Evolutionary conservation across 2,888 invertebrate genomes (phyloP).

Genomic region (Sinodicranocentrus sp.): DNA sequence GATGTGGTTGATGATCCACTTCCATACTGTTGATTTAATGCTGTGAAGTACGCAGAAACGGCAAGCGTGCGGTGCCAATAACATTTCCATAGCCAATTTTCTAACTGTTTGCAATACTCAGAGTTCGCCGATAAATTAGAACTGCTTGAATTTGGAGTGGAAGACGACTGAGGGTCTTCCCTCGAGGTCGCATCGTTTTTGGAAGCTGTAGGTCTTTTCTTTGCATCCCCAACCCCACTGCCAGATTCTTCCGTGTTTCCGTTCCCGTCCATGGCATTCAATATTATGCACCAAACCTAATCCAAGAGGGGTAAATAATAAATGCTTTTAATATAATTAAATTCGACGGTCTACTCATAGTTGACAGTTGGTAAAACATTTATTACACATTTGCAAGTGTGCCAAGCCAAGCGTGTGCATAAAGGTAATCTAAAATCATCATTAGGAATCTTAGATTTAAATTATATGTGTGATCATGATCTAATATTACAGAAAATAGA

Average conservation of each 20-base stretch:
- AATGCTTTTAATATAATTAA: too few relatives aligned
- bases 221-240: constrained; percentile 1
- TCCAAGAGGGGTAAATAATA: too few relatives aligned
- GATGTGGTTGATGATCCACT: constrained; percentile 15
- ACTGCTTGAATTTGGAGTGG: constrained; percentile 40
- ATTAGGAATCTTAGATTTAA: too few relatives aligned
- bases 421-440: too few relatives aligned
- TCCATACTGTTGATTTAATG: constrained; percentile 66
- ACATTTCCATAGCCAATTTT: constrained; percentile 74
- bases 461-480: too few relatives aligned
- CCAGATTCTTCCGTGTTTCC: neutral
- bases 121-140: constrained; percentile 61
- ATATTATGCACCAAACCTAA: too few relatives aligned
- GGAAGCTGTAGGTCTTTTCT: constrained; percentile 32
- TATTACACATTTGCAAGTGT: too few relatives aligned
- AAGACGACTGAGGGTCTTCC: constrained; percentile 53
- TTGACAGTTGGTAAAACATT: too few relatives aligned
- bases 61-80: constrained; percentile 74
- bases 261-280: too few relatives aligned
- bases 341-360: too few relatives aligned
- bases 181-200: constrained; percentile 6
- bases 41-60: constrained; percentile 75
- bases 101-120: constrained; percentile 75
- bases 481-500: too few relatives aligned
- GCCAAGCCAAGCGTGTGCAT: too few relatives aligned